Base-by-base conservation (phyloP, 2,797 vertebrate species). In the Chelmon rostratus region DNA sequence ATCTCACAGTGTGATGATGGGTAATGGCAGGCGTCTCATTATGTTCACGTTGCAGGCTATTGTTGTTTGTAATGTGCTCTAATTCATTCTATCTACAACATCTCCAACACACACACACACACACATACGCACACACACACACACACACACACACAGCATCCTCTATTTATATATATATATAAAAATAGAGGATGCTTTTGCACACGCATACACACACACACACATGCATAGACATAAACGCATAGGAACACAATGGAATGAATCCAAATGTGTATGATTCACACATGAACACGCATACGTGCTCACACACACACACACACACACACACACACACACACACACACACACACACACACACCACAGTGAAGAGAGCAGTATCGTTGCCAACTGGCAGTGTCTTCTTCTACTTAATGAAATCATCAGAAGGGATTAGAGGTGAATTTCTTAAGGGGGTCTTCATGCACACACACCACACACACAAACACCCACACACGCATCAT, bases 361-460 rank as follows among this genome's bases (percentile, higher is more conserved):
- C 78, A 78, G 76, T 79, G 93, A 87, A 94, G 92, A 89, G 56
- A 87, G 78, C 81, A 86, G 81, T 87, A 82, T 83, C 82, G 90
- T 91, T 96, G 95, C 95, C 95, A 96, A 93, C 96, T 96, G 96
- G 95, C 95, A 96, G 89, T 91, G 88, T 91, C 91, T 92, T 93
- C 84, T 87, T 92, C 93, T 93, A 94, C 96, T 96, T 96, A 97
- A 97, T 97, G 96, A 98, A 97, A 97, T 96, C 96, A 97, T 97
- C 96, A 96, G 93, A 96, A 93, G 92, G 95, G 95, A 97, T 97
- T 96, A 95, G 93, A 90, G 91, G 87, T 93, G 92, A 94, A 95
- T 96, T 96, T 96, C 95, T 95, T 95, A 93, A 95, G 92, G 92
- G 94, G 94, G 89, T 95, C 94, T 84, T 87, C 78, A 74, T 76